Evolutionary conservation across 1,140 invertebrate species (phyloP).

Genomic region (Goniozus legneri): DNA sequence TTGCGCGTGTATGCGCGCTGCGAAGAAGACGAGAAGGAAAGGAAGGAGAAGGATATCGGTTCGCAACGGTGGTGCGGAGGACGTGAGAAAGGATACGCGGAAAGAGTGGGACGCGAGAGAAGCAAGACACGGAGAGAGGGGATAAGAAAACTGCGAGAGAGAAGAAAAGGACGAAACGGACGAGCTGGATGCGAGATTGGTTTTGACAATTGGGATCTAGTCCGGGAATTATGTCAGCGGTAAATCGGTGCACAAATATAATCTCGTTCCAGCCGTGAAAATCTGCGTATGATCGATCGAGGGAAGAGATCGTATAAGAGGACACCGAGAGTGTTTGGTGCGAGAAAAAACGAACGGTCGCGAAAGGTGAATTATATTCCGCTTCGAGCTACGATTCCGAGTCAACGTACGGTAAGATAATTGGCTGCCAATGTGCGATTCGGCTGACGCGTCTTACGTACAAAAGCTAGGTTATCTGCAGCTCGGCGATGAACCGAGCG

Average conservation of each 20-base stretch:
- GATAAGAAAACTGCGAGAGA: background rate
- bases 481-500: conserved; percentile 40
- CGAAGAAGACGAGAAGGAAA: background rate
- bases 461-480: conserved; percentile 51
- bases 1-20: background rate
- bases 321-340: background rate
- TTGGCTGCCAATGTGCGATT: conserved; percentile 49
- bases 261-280: no score
- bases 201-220: background rate
- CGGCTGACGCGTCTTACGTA: conserved; percentile 45
- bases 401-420: conserved; percentile 7
- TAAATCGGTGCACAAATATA: no score
- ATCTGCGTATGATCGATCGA: no score
- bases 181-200: background rate
- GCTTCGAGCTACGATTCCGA: conserved; percentile 2
- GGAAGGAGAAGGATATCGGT: background rate
- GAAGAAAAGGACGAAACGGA: background rate
- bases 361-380: background rate
- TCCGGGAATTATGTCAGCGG: background rate
- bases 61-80: conserved; percentile 5
- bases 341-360: background rate
- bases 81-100: background rate
- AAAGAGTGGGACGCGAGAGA: background rate
- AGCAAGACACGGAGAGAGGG: background rate
- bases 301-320: background rate